Evolutionary conservation across 2,113 vertebrate genomes (phyloP), one percentile per base, ranked within the genome.

Genomic region (Climacteris rufus): DNA sequence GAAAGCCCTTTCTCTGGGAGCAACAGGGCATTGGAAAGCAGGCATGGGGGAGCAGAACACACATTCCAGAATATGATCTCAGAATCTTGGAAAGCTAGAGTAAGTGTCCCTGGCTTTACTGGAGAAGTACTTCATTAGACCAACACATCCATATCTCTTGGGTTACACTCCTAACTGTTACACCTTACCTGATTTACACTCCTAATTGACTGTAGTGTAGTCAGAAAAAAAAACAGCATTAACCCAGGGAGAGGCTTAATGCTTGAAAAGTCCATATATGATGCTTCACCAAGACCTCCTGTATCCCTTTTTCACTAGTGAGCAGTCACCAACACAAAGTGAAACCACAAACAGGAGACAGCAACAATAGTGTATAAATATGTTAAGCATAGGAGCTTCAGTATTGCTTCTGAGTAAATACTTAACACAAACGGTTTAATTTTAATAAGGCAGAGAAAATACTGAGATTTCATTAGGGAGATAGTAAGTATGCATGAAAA

Each of bases 381-480:
- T 24, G 5, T 37, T 49, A 61, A 31, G 21, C 1, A 1, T 7
- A 37, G 15, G 31, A 65, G 19, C 75, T 68, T 76, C 75, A 66
- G 30, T 56, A 75, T 39, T 0, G 0, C 23, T 60, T 71, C 78
- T 68, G 57, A 87, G 31, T 59, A 79, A 57, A 35, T 54, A 53
- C 23, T 39, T 61, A 70, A 61, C 54, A 71, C 12, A 37, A 87
- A 14, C 30, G 81, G 54, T 66, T 86, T 83, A 14, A 31, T 92
- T 92, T 78, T 54, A 89, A 56, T 78, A 56, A 74, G 39, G 59
- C 17, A 66, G 7, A 82, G 33, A 88, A 86, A 88, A 68, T 70
- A 66, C 42, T 28, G 24, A 52, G 28, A 56, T 87, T 77, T 83
- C 63, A 66, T 63, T 65, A 56, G 6, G 25, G 12, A 89, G 12